A percentile compares a stretch with the other conserved stretches of the same genome.
phyloP scores from a whole-genome alignment of 2,113 vertebrate species.

The Stegostoma tigrinum region DNA sequence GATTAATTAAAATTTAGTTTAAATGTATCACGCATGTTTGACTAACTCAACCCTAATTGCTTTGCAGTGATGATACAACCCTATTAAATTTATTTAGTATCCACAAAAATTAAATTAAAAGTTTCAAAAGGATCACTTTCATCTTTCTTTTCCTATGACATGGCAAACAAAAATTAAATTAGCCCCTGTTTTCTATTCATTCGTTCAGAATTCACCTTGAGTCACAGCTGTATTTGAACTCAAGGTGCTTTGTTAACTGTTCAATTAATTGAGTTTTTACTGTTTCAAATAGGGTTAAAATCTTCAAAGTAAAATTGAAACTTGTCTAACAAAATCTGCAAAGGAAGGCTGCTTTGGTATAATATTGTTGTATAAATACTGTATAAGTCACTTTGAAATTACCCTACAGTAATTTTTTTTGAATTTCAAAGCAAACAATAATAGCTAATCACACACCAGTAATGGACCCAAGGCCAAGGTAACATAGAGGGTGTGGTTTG shows the following conservation, averaged over 20 bases:
- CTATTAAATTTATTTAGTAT: background rate
- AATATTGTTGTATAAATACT: background rate
- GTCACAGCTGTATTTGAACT: conserved; percentile 26
- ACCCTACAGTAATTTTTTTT: conserved; percentile 1
- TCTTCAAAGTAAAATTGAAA: conserved; percentile 28
- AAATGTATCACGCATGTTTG: background rate
- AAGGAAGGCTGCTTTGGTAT: background rate
- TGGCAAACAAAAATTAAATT: background rate
- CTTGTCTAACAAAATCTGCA: background rate
- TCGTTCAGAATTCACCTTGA: background rate
- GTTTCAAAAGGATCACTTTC: conserved; percentile 2
- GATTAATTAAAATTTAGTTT: background rate
- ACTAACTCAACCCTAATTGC: background rate
- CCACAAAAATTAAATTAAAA: background rate
- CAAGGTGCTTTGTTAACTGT: background rate
- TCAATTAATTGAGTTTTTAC: conserved; percentile 1
- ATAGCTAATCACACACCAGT: background rate
- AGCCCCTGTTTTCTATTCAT: background rate
- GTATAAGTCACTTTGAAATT: conserved; percentile 1
- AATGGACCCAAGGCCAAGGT: background rate
- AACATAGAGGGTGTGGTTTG: background rate
- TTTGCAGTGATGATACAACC: background rate
- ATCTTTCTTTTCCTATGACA: background rate
- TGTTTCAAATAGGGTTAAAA: background rate
- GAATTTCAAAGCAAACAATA: background rate